phyloP scores from a whole-genome alignment of 2,113 vertebrate species.

The Lynx canadensis region DNA sequence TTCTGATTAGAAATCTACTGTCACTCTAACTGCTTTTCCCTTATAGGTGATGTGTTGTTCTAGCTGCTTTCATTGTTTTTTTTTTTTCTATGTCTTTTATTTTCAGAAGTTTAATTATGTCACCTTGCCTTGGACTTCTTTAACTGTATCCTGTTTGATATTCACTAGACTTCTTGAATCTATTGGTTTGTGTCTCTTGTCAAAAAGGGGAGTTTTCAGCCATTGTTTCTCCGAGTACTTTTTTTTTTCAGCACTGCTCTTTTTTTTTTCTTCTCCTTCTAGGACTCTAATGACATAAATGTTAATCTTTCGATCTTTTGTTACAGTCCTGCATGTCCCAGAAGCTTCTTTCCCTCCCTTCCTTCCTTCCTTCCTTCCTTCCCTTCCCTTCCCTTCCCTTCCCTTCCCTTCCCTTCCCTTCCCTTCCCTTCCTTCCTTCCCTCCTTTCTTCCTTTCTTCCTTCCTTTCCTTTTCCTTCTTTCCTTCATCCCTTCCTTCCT shows the following conservation, averaged over 20 bases:
- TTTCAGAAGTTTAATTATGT: constrained; percentile 31
- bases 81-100: neutral
- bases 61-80: neutral
- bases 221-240: neutral
- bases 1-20: neutral
- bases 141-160: neutral
- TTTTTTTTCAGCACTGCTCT: neutral
- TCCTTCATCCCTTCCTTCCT: no score
- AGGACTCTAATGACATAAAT: neutral
- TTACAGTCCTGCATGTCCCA: neutral
- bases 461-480: neutral
- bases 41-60: neutral
- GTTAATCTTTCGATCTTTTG: neutral
- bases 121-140: neutral
- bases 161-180: neutral
- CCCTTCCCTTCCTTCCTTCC: no score
- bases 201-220: neutral
- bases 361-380: no score
- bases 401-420: no score
- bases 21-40: neutral
- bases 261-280: neutral
- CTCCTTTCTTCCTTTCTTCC: no score
- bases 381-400: no score
- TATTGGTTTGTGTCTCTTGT: neutral
- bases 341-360: neutral